phyloP scores from a whole-genome alignment of 1,140 invertebrate species.

The Carcinoscorpius rotundicauda region DNA sequence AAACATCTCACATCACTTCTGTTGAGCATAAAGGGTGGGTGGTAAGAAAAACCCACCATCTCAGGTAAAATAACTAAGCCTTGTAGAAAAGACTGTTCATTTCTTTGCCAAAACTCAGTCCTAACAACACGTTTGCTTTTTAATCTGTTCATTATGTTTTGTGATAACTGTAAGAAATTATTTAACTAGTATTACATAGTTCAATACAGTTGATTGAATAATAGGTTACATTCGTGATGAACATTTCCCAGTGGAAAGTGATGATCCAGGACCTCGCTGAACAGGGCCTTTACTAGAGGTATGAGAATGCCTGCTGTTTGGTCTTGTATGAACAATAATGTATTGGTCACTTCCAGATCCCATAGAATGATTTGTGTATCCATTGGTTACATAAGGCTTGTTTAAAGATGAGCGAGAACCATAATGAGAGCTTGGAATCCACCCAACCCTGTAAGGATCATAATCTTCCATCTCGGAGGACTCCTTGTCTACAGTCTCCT shows the following conservation, averaged over 20 bases:
- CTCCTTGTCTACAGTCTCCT: conserved; percentile 69
- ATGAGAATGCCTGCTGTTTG: conserved; percentile 29
- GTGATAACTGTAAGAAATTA: no score
- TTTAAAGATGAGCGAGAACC: conserved; percentile 24
- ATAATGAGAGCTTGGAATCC: conserved; percentile 73
- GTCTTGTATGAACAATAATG: conserved; percentile 78
- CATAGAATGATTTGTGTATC: conserved; percentile 62
- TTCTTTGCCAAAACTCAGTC: no score
- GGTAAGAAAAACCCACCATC: no score
- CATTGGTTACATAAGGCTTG: conserved; percentile 55
- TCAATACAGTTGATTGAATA: no score
- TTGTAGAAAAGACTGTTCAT: no score
- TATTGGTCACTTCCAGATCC: conserved; percentile 82
- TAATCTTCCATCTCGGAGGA: conserved; percentile 91
- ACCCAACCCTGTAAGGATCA: conserved; percentile 68
- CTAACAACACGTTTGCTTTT: no score
- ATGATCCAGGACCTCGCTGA: conserved; percentile 6
- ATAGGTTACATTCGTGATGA: no score
- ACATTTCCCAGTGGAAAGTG: conserved; percentile 9
- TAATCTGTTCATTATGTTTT: no score
- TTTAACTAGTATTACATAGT: no score
- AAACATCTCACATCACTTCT: no score
- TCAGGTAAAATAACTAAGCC: no score
- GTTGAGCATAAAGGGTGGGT: no score
- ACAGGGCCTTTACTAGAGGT: conserved; percentile 22